Evolutionary conservation across 2,797 vertebrate genomes (phyloP).

Genomic region (Artibeus lituratus): DNA sequence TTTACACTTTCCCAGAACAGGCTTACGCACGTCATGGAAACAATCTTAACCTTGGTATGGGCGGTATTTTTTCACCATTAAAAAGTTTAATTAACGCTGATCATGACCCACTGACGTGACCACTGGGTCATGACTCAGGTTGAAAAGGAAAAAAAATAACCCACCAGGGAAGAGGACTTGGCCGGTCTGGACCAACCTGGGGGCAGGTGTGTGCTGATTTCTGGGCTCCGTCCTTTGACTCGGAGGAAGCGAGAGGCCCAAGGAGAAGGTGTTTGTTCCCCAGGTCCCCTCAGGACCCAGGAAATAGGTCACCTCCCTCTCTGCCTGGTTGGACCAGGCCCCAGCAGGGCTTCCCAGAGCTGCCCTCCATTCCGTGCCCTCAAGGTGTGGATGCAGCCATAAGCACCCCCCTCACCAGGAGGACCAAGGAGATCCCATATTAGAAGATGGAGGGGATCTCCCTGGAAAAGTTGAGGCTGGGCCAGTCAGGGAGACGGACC

Average conservation of each 20-base stretch:
- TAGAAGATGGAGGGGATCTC: neutral
- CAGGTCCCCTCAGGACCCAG: neutral
- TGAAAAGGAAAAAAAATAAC: neutral
- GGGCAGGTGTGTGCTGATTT: neutral
- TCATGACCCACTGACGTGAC: neutral
- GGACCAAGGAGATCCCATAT: neutral
- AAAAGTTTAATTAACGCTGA: neutral
- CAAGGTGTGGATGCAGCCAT: fast-evolving
- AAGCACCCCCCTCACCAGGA: too few species aligned
- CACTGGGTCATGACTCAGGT: neutral
- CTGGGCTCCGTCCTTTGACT: neutral
- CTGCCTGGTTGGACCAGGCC: neutral
- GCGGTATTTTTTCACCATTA: neutral
- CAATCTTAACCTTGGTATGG: neutral
- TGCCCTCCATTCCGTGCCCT: neutral
- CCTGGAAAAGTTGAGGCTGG: neutral
- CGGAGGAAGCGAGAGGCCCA: neutral
- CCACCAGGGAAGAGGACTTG: neutral
- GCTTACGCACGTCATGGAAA: neutral
- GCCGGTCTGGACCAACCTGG: neutral
- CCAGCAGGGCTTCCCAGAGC: neutral
- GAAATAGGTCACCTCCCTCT: neutral
- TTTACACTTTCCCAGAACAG: neutral
- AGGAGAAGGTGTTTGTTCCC: neutral
- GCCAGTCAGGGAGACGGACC: neutral